Percentiles rank a stretch among this genome's conserved stretches.
phyloP scores from a whole-genome alignment of 1,140 invertebrate genomes.

The Drosophila ananassae region DNA sequence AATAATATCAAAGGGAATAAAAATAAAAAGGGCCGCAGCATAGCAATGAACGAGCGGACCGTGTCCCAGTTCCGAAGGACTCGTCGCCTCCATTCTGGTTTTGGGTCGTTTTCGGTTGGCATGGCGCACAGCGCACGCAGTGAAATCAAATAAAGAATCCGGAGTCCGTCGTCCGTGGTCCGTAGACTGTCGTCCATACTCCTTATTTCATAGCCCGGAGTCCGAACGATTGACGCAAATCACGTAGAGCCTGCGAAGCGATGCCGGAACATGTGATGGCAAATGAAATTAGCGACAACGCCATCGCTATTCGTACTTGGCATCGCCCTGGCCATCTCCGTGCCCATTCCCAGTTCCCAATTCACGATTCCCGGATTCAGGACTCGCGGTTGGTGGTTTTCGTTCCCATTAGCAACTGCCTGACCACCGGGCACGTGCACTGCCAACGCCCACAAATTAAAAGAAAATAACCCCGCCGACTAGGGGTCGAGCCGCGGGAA shows the following conservation, averaged over 20 bases:
- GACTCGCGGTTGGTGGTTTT: background rate
- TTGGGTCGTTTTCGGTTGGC: conserved; percentile 33
- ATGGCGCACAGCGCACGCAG: conserved; percentile 48
- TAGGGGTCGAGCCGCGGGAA: conserved; percentile 24
- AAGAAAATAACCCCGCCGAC: conserved; percentile 49
- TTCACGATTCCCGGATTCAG: background rate
- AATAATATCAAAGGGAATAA: conserved; percentile 80
- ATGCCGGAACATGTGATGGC: conserved; percentile 61
- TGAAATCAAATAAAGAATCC: conserved; percentile 56
- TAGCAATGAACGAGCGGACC: conserved; percentile 20
- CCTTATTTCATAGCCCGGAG: background rate
- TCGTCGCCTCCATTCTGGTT: background rate
- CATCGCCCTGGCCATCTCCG: background rate
- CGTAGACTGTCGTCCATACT: background rate
- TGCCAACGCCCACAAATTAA: conserved; percentile 53
- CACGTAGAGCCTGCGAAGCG: conserved; percentile 65
- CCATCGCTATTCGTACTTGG: conserved; percentile 32
- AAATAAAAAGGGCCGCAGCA: conserved; percentile 84
- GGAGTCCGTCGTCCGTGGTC: background rate
- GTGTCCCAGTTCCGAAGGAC: conserved; percentile 31
- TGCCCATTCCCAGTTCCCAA: background rate
- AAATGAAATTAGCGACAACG: conserved; percentile 74
- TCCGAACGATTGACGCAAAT: conserved; percentile 65
- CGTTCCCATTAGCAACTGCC: conserved; percentile 15
- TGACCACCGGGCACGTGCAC: conserved; percentile 48